A percentile compares a stretch with the other conserved stretches of the same genome.
phyloP scores from a whole-genome alignment of 2,113 vertebrate genomes.

The Microcebus jonahi region DNA sequence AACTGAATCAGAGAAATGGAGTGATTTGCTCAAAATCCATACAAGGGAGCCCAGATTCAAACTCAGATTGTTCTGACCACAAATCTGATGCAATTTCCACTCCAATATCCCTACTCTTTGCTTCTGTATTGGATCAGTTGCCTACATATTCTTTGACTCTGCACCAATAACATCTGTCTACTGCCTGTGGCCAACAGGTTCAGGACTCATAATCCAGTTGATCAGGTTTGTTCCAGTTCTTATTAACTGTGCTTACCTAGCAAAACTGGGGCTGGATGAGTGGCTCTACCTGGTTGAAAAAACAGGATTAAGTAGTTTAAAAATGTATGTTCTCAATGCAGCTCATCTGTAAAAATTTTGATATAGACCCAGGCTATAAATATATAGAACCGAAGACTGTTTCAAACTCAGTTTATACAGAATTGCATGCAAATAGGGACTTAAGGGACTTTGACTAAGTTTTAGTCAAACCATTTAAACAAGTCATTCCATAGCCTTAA shows the following conservation, averaged over 20 bases:
- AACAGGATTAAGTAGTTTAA: background rate
- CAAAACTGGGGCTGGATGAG: slow-evolving; percentile 10
- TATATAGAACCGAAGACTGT: background rate
- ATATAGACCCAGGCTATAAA: background rate
- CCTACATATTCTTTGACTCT: background rate
- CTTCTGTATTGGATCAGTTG: background rate
- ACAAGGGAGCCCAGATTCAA: background rate
- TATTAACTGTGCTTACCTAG: slow-evolving; percentile 37
- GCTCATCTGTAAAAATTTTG: slow-evolving; percentile 25
- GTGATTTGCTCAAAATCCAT: background rate
- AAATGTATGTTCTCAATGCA: background rate
- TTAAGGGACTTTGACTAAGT: background rate
- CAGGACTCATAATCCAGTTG: slow-evolving; percentile 32
- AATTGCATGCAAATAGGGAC: background rate
- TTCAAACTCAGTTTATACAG: background rate
- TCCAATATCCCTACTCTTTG: background rate
- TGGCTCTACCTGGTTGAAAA: slow-evolving; percentile 15
- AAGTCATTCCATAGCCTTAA: background rate
- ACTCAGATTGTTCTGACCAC: background rate
- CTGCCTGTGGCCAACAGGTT: background rate
- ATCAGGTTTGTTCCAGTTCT: slow-evolving; percentile 63
- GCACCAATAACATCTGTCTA: background rate
- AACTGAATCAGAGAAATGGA: background rate
- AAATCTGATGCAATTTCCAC: background rate
- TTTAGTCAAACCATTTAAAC: background rate